Percentiles rank a stretch among this genome's conserved stretches.
Evolutionary conservation across 2,888 invertebrate genomes (phyloP).

Genomic region (Agonopterix heracliana): DNA sequence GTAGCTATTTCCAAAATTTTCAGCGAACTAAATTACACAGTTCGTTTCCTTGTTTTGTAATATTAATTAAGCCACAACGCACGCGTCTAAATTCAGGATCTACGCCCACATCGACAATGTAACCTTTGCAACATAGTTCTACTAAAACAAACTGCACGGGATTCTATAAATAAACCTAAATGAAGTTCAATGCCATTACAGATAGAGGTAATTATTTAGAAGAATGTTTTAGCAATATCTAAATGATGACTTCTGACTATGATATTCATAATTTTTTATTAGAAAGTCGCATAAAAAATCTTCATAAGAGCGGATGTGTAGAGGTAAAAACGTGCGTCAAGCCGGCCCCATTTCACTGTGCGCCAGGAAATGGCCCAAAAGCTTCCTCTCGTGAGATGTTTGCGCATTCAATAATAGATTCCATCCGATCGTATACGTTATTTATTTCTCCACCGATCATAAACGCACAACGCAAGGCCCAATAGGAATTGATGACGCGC

Average conservation of each 20-base stretch:
- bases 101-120: conserved; percentile 3
- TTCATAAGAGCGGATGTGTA: conserved; percentile 56
- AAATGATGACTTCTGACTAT: background rate
- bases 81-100: conserved; percentile 1
- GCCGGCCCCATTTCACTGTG: conserved; percentile 63
- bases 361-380: conserved; percentile 66
- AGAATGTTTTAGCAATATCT: background rate
- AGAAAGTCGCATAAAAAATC: conserved; percentile 36
- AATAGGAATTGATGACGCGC: conserved; percentile 34
- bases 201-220: background rate
- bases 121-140: conserved; percentile 1
- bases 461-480: conserved; percentile 20
- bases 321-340: conserved; percentile 58
- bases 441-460: conserved; percentile 45
- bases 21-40: background rate
- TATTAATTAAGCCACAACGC: conserved; percentile 7
- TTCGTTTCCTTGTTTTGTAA: background rate
- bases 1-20: too few relatives aligned
- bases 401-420: conserved; percentile 70
- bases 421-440: conserved; percentile 23
- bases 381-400: conserved; percentile 63
- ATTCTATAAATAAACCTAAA: conserved; percentile 6
- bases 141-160: background rate
- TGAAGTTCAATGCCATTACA: conserved; percentile 10
- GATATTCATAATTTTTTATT: conserved; percentile 20